Evolutionary conservation across 2,113 vertebrate genomes (phyloP), one percentile per base, ranked within the genome.

Genomic region (Sphaerodactylus townsendi): DNA sequence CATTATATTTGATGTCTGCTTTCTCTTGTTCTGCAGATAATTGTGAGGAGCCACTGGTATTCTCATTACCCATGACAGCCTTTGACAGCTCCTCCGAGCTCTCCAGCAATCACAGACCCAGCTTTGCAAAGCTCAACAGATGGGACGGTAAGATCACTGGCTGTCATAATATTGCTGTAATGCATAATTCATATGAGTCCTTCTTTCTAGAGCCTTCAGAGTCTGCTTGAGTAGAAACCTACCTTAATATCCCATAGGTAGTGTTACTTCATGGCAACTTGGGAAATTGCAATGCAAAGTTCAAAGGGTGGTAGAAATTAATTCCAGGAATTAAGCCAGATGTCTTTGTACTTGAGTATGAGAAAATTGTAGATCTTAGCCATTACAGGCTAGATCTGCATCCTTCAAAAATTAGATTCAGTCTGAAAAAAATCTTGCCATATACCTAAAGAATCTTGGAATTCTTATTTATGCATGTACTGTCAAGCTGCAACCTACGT

Each of bases 1-100:
- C 87, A 88, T 87, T 44, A 89, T 35, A 23, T 84, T 53, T 87
- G 76, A 89, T 92, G 65, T 89, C 83, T 72, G 87, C 64, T 95
- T 21, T 92, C 87, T 68, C 90, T 87, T 77, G 50, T 92, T 81
- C 81, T 86, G 70, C 85, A 97, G 98, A 98, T 92, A 97, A 95
- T 88, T 99, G 98, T 92, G 97, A 98, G 90, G 96, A 96, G 62
- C 96, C 97, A 0, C 87, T 99, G 83, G 95, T 97, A 6, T 97
- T 97, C 53, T 82, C 92, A 44, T 95, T 98, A 5, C 96, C 94
- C 56, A 96, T 96, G 56, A 91, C 96, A 77, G 97, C 97, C 59
- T 98, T 99, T 95, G 96, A 95, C 87, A 98, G 98, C 93, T 98
- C 98, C n/a, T 98, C 98, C 19, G 96, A 97, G 83, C 84, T 97